Evolutionary conservation across 1,140 invertebrate species (phyloP), one percentile per base, ranked within the genome.

Genomic region (Medauroidea extradentata): DNA sequence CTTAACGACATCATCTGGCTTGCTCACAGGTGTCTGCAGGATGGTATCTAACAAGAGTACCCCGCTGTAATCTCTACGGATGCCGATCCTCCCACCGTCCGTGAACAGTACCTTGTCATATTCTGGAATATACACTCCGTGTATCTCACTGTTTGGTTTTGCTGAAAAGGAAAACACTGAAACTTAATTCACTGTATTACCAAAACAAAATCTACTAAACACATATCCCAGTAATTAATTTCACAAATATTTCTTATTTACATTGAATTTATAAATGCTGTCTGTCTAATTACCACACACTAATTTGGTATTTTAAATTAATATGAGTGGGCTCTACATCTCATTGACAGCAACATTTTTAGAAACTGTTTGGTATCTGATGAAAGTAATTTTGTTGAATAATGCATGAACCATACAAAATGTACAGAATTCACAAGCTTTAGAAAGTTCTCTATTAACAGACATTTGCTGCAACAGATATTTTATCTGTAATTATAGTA

Each of bases 11-110:
- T 92, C 88, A 67, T 92, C 88, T 38, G 77, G 67, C 62, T 82
- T 81, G 7, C 69, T 67, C 43, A 93, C 79, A 29, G 89, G 86
- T 60, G 86, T 85, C 75, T 95, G 93, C 39, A 96, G 76, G 63
- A 92, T 89, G 21, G 92, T 93, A 65, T 94, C 90, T 61, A 95
- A 76, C 14, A 96, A 74, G 41, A 95, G 76, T 18, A 96, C 90
- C 59, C 93, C 92, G 79, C 93, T 93, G 68, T 94, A 91, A 72
- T 95, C 92, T 48, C 88, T 87, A 52, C 94, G 81, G 38, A 93
- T 83, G 57, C 91, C 90, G 57, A 95, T 79, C 57, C 86, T 84
- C 67, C 83, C 80, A 52, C 84, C 85, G 81, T 93, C 89, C 75
- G 87, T 88, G 67, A 93, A 85, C 59, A 94, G 80, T 52, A 94